Evolutionary conservation across 2,888 invertebrate species (phyloP).

Genomic region (Epirrhoe tristata): DNA sequence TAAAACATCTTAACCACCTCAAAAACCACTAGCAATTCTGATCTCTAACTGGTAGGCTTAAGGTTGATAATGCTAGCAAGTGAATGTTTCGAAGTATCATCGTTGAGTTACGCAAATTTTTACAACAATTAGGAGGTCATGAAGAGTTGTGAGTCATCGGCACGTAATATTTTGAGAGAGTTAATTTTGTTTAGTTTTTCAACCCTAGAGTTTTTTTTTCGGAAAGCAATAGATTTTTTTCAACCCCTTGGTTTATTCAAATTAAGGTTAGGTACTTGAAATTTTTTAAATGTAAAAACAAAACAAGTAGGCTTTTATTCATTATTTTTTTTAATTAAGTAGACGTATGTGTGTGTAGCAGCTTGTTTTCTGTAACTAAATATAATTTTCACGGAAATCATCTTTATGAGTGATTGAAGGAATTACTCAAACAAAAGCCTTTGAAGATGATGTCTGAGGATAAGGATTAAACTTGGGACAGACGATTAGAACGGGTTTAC

Average conservation of each 20-base stretch:
- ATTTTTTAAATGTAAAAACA: too few species aligned
- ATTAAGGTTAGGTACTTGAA: too few species aligned
- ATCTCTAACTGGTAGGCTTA: background rate
- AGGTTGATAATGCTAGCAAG: slow-evolving; percentile 32
- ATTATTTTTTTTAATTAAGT: too few species aligned
- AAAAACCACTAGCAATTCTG: slow-evolving; percentile 18
- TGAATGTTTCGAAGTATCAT: slow-evolving; percentile 52
- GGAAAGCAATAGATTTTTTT: too few species aligned
- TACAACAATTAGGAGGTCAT: slow-evolving; percentile 61
- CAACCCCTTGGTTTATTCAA: too few species aligned
- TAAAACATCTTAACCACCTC: slow-evolving; percentile 50
- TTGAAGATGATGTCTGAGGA: too few species aligned
- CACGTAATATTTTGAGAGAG: slow-evolving; percentile 30
- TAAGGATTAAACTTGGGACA: slow-evolving; percentile 29
- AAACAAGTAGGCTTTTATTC: too few species aligned
- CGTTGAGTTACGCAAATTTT: slow-evolving; percentile 63
- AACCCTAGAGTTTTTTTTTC: background rate
- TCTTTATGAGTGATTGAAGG: too few species aligned
- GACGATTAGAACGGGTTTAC: slow-evolving; percentile 49
- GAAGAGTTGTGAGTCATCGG: slow-evolving; percentile 56
- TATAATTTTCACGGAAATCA: too few species aligned
- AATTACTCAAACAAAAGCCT: too few species aligned
- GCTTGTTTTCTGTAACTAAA: too few species aligned
- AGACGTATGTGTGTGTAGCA: too few species aligned
- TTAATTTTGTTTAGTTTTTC: slow-evolving; percentile 20